Conservation (phyloP, 1,140 invertebrate species). For the Hylyphantes graminicola region DNA sequence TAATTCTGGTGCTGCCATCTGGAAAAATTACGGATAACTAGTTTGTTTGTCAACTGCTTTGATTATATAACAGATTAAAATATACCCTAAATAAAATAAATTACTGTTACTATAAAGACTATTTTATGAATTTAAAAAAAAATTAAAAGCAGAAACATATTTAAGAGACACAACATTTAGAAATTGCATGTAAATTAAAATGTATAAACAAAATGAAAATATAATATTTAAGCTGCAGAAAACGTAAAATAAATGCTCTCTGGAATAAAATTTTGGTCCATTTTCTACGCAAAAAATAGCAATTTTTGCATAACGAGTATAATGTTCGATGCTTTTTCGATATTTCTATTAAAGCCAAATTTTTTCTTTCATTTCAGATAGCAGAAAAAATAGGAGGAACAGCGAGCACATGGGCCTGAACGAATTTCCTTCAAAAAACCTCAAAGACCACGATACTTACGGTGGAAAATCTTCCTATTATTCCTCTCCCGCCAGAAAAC, state of each 20-base stretch:
- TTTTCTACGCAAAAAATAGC: not conserved
- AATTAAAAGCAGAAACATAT: no score
- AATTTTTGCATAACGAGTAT: not conserved
- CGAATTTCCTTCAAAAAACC: conserved; percentile 49
- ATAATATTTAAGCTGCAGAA: not conserved
- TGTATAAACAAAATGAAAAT: not conserved
- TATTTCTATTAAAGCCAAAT: not conserved
- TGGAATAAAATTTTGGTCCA: not conserved
- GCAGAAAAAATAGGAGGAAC: conserved; percentile 29
- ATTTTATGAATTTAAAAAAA: no score
- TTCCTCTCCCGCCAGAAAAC: conserved; percentile 53
- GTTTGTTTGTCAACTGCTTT: no score
- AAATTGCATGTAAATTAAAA: no score
- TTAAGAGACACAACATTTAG: no score
- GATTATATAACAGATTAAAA: no score
- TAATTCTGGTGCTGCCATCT: no score
- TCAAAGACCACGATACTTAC: conserved; percentile 50
- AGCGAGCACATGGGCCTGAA: conserved; percentile 49
- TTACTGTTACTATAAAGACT: no score
- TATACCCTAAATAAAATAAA: no score
- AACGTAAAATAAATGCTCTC: not conserved
- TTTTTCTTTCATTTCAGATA: conserved; percentile 16
- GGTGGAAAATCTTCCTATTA: conserved; percentile 53
- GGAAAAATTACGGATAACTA: no score
- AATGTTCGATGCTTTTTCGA: not conserved